Base-by-base conservation (phyloP, 1,140 invertebrate genomes). In the Drosophila erecta region DNA sequence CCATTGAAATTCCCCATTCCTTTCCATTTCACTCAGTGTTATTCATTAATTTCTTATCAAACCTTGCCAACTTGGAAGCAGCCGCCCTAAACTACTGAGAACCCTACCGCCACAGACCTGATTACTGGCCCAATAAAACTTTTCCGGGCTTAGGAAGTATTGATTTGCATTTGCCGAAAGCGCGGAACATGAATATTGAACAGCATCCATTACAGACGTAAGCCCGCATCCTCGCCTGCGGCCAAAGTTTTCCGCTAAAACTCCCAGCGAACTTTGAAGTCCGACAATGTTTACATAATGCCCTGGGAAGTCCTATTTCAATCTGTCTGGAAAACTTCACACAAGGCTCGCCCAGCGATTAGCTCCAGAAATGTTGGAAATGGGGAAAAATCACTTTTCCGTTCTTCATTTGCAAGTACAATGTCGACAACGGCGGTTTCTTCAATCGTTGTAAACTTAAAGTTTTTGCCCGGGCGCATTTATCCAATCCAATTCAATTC, bases 161-260 rank as follows among this genome's bases (percentile, higher is more conserved):
- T 65, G 60, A 84, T 84, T 84, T 85, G 66, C 81, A 84, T 84
- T 76, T 64, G 69, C 22, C 43, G 41, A 69, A 49, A 35, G 60
- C 41, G 37, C 1, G n/a, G 57, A 84, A 80, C 80, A 84, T 83
- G 76, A 85, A 83, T 84, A 83, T 83, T 85, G 81, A 84, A 54
- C 76, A 56, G 62, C 22, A 11, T 37, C n/a, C 44, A 12, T 20
- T 11, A 1, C 14, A 14, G 30, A 15, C 41, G 11, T 12, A 71
- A 70, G 14, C 27, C 67, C 35, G 35, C 50, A 57, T 20, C 64
- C 40, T 56, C 40, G 65, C 65, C 62, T 46, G 43, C 6, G 40
- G 14, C 65, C 43, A 41, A 66, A 53, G 61, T 51, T 67, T 41
- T 15, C 54, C 43, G 44, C 58, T 47, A 47, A 76, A 70, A 76